phyloP scores from a whole-genome alignment of 2,888 invertebrate species.

The Drosophila borealis region DNA sequence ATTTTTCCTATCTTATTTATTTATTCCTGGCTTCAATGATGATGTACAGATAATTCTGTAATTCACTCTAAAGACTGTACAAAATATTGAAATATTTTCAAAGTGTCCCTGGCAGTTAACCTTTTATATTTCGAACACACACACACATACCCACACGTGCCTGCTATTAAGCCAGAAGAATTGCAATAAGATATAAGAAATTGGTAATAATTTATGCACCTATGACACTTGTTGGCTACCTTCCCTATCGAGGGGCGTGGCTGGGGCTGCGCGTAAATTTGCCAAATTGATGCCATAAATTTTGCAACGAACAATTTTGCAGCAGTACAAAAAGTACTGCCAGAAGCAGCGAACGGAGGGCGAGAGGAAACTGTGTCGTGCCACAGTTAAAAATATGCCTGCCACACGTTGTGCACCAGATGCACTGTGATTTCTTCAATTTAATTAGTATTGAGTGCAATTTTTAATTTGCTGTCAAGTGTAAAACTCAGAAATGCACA shows the following conservation, averaged over 20 bases:
- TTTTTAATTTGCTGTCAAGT: constrained; percentile 40
- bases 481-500: background rate
- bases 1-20: background rate
- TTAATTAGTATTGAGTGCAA: constrained; percentile 65
- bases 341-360: background rate
- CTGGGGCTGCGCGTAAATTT: constrained; percentile 62
- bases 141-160: background rate
- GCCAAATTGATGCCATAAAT: constrained; percentile 69
- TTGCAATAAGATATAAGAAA: constrained; percentile 50
- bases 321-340: constrained; percentile 17
- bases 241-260: constrained; percentile 5
- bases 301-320: constrained; percentile 33
- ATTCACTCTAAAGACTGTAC: background rate
- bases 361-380: constrained; percentile 17
- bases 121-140: background rate
- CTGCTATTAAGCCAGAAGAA: constrained; percentile 18
- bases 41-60: background rate
- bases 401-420: constrained; percentile 10
- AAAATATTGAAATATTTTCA: background rate
- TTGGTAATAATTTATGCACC: constrained; percentile 69
- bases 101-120: background rate
- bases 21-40: no score
- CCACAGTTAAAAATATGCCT: constrained; percentile 26
- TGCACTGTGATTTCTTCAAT: constrained; percentile 36
- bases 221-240: constrained; percentile 52